Percentiles rank a stretch among this genome's conserved stretches.
Evolutionary conservation across 1,140 invertebrate species (phyloP).

Genomic region (Nymphalis io): DNA sequence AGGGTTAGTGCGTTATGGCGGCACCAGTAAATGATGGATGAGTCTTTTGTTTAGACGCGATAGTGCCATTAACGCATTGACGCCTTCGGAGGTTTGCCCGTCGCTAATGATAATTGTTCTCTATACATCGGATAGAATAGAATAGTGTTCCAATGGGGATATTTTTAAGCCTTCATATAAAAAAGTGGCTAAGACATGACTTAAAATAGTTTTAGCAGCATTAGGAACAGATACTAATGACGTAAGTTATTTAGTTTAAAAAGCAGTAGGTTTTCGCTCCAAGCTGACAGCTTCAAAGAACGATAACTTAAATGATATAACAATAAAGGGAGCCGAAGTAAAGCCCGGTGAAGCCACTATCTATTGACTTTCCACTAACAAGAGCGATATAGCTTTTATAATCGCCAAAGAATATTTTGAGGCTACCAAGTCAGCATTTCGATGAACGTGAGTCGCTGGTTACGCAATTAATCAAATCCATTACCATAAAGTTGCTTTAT

Average conservation of each 20-base stretch:
- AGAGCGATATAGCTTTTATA: neutral
- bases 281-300: too few species aligned
- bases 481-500: slow-evolving; percentile 63
- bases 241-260: too few species aligned
- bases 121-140: neutral
- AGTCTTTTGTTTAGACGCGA: slow-evolving; percentile 46
- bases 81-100: neutral
- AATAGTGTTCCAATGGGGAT: neutral
- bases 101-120: slow-evolving; percentile 14
- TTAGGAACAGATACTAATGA: too few species aligned
- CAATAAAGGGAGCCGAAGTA: too few species aligned
- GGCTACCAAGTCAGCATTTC: neutral
- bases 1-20: slow-evolving; percentile 54
- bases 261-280: too few species aligned
- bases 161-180: neutral
- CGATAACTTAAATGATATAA: too few species aligned
- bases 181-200: too few species aligned
- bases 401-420: slow-evolving; percentile 9
- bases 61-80: slow-evolving; percentile 47
- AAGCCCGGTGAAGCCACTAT: too few species aligned
- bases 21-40: slow-evolving; percentile 68
- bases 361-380: too few species aligned
- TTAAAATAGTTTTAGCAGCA: too few species aligned
- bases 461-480: slow-evolving; percentile 52
- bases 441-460: slow-evolving; percentile 37